A percentile compares a stretch with the other conserved stretches of the same genome.
Conservation (phyloP, 2,113 vertebrate genomes). For the Lanius ludovicianus region DNA sequence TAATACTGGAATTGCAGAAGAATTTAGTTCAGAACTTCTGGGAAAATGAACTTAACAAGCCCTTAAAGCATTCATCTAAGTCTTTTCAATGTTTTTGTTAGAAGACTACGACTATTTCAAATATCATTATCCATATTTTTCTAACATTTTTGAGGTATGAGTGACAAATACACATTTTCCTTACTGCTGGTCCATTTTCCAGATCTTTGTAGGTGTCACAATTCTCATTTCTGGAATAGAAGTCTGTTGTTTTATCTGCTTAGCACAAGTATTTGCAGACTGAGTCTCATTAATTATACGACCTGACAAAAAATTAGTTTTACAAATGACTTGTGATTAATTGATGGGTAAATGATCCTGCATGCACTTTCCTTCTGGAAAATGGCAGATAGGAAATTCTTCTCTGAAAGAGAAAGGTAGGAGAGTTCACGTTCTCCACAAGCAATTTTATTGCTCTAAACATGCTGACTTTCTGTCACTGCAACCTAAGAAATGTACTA, state of each 20-base stretch:
- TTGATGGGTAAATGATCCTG: not conserved
- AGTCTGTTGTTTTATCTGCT: not conserved
- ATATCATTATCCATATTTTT: not conserved
- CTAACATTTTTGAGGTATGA: not conserved
- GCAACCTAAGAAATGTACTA: not conserved
- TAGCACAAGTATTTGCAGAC: not conserved
- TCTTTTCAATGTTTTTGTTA: not conserved
- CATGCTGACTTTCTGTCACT: not conserved
- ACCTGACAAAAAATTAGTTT: not conserved
- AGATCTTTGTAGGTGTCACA: not conserved
- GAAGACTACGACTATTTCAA: not conserved
- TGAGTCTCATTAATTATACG: not conserved
- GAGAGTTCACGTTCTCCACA: not conserved
- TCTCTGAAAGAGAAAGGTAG: not conserved
- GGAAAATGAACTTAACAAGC: slow-evolving; percentile 59
- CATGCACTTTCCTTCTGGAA: not conserved
- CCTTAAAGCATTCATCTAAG: slow-evolving; percentile 35
- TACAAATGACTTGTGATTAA: not conserved
- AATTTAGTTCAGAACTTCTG: slow-evolving; percentile 66
- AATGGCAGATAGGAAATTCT: not conserved
- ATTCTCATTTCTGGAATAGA: not conserved
- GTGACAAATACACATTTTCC: not conserved
- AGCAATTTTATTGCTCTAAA: not conserved
- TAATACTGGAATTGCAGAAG: slow-evolving; percentile 65
- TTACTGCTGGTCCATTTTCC: not conserved